phyloP scores from a whole-genome alignment of 2,113 vertebrate genomes.

The Trogon melanurus region DNA sequence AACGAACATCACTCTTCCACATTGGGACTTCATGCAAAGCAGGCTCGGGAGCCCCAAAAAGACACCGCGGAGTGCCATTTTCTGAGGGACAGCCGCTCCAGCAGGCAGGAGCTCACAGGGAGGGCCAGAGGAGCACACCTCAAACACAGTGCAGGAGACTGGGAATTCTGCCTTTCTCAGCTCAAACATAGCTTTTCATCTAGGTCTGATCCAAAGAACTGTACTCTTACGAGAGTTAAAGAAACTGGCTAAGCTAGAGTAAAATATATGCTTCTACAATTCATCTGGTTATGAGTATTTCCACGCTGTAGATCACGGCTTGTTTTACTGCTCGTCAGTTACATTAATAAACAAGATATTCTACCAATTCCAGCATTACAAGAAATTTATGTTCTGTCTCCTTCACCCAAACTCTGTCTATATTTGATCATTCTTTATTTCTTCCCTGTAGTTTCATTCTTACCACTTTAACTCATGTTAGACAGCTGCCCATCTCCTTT shows the following conservation, averaged over 20 bases:
- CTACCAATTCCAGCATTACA: neutral
- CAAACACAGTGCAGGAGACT: neutral
- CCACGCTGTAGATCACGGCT: neutral
- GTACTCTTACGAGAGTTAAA: neutral
- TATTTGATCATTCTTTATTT: neutral
- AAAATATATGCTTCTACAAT: neutral
- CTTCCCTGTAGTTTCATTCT: neutral
- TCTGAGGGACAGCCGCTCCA: neutral
- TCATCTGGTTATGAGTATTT: neutral
- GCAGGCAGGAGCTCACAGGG: fast-evolving
- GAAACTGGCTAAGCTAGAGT: neutral
- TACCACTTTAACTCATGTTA: neutral
- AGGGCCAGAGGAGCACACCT: fast-evolving
- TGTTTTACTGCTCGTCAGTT: neutral
- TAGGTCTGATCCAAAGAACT: neutral
- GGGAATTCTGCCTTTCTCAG: neutral
- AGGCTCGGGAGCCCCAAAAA: neutral
- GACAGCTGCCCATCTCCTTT: neutral
- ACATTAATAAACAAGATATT: neutral
- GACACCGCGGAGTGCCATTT: neutral
- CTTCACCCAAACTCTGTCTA: neutral
- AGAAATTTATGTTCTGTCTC: neutral
- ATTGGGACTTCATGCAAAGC: neutral
- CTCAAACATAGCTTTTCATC: neutral
- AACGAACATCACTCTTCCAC: neutral